These are phyloP conservation scores for Triops cancriformis DNA, from an alignment of 1,140 invertebrate species.

Conservation along the genomic window DNA sequence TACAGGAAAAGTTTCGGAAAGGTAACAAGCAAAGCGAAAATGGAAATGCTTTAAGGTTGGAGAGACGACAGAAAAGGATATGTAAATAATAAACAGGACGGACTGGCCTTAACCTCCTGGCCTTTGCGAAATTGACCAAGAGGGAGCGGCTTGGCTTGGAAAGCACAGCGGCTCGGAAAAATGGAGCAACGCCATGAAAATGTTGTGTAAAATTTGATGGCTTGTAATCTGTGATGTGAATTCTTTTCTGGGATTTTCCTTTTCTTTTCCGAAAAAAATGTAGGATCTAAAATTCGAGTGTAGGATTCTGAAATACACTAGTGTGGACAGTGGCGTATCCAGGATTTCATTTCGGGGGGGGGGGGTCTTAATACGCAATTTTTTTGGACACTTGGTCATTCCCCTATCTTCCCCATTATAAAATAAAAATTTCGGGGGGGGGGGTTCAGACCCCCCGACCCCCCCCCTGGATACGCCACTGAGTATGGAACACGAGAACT, in stretches of 20 bases:
- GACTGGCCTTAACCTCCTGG: not conserved
- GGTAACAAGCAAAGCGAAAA: not conserved
- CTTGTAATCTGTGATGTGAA: not conserved
- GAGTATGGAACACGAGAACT: too few species aligned
- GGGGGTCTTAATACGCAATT: too few species aligned
- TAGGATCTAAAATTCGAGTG: too few species aligned
- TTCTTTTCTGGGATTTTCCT: not conserved
- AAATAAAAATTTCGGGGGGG: too few species aligned
- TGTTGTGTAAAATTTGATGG: not conserved
- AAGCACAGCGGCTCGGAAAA: not conserved
- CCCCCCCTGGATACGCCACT: too few species aligned
- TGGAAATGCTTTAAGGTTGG: not conserved
- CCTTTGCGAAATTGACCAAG: conserved; percentile 9
- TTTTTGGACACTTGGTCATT: too few species aligned
- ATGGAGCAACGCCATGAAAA: not conserved
- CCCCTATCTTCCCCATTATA: too few species aligned
- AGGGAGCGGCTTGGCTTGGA: not conserved
- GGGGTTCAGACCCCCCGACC: too few species aligned
- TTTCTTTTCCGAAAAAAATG: not conserved
- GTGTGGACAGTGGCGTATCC: too few species aligned
- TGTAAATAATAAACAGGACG: not conserved
- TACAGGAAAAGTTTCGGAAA: not conserved
- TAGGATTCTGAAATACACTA: too few species aligned
- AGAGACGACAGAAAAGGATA: not conserved
- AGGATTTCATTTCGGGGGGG: too few species aligned